Conservation (phyloP, 2,113 vertebrate genomes). For the Rhizomys pruinosus region DNA sequence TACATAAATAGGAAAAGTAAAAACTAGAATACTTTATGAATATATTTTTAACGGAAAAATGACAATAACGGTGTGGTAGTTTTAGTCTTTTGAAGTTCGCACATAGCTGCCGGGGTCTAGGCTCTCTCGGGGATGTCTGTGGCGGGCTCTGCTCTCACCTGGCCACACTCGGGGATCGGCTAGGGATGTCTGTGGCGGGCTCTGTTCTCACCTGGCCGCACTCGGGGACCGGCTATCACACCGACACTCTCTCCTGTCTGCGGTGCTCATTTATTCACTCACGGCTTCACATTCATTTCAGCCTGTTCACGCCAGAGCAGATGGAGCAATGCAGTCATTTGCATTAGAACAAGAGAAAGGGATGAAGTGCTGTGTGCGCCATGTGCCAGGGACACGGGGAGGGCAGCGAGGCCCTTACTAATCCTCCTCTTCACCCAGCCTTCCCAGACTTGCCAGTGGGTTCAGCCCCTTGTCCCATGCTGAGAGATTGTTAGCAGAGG, state of each 20-base stretch:
- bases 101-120: background rate
- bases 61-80: background rate
- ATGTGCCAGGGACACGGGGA: background rate
- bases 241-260: background rate
- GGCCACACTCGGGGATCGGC: background rate
- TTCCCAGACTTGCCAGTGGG: background rate
- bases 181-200: background rate
- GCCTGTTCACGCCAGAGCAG: background rate
- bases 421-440: background rate
- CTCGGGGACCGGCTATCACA: background rate
- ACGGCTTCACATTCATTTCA: background rate
- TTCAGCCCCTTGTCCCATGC: fast-evolving
- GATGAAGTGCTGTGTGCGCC: background rate
- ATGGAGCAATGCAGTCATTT: background rate
- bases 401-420: background rate
- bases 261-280: background rate
- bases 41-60: background rate
- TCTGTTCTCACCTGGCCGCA: background rate
- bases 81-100: background rate
- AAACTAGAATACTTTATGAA: too few species aligned
- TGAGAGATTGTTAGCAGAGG: background rate
- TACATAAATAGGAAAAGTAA: too few species aligned
- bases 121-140: background rate
- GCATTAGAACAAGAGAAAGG: background rate
- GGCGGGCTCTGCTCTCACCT: background rate